Conservation (phyloP, 2,888 invertebrate species). For the Choreutis nemorana region DNA sequence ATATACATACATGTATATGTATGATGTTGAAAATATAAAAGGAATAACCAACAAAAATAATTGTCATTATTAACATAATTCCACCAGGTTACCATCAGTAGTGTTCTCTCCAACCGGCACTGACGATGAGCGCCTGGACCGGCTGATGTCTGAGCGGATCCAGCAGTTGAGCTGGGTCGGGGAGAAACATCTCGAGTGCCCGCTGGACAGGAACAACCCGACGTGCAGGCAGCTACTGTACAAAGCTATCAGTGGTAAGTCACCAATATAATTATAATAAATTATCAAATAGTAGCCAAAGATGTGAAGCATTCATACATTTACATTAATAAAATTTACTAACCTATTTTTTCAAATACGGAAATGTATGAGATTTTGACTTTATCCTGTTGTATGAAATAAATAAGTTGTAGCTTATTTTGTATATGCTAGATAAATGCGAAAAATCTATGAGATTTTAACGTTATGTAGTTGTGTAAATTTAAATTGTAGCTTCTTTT, state of each 20-base stretch:
- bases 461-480: too few species aligned
- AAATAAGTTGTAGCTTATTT: too few species aligned
- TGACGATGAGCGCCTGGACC: slow-evolving; percentile 93
- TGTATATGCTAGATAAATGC: too few species aligned
- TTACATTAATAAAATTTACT: too few species aligned
- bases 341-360: too few species aligned
- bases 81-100: slow-evolving; percentile 37
- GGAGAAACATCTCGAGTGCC: slow-evolving; percentile 91
- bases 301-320: too few species aligned
- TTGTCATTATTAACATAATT: neutral
- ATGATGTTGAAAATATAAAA: neutral
- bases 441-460: too few species aligned
- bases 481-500: too few species aligned
- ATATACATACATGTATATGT: too few species aligned
- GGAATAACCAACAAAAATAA: neutral
- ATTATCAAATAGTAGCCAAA: too few species aligned
- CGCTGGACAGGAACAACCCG: slow-evolving; percentile 84
- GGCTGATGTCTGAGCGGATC: slow-evolving; percentile 91
- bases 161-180: slow-evolving; percentile 97
- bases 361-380: too few species aligned
- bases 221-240: slow-evolving; percentile 91
- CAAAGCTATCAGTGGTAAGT: slow-evolving; percentile 86
- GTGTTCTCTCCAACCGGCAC: slow-evolving; percentile 91
- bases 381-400: too few species aligned
- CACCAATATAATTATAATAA: neutral